Percentiles rank a stretch among this genome's conserved stretches.
Evolutionary conservation across 2,797 vertebrate species (phyloP).

Genomic region (Dallia pectoralis): DNA sequence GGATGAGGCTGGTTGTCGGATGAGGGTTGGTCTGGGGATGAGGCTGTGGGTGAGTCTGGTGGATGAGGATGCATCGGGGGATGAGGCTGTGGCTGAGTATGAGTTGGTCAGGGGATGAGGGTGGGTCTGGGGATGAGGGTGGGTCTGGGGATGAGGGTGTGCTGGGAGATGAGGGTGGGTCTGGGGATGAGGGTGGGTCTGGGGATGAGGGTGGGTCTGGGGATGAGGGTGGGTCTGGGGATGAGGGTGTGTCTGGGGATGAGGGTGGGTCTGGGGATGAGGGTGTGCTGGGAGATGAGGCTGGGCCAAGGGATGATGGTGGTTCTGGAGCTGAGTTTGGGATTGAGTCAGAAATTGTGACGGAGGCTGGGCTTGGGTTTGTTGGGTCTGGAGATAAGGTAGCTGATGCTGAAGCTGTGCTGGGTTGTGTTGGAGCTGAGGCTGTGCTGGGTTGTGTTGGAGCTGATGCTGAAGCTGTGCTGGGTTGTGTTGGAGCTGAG

Average conservation of each 20-base stretch:
- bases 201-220: slow-evolving; percentile 50
- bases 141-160: slow-evolving; percentile 31
- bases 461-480: too few relatives aligned
- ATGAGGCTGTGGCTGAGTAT: background rate
- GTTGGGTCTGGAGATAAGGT: background rate
- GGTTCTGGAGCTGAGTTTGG: background rate
- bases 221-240: too few relatives aligned
- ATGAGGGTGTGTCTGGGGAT: slow-evolving; percentile 58
- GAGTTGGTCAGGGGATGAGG: background rate
- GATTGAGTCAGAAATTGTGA: slow-evolving; percentile 25
- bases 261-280: slow-evolving; percentile 23
- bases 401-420: slow-evolving; percentile 21
- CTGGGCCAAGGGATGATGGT: background rate
- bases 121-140: background rate
- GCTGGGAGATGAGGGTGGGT: slow-evolving; percentile 14
- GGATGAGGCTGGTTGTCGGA: slow-evolving; percentile 43
- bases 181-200: slow-evolving; percentile 33
- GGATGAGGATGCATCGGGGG: too few relatives aligned
- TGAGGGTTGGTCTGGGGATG: slow-evolving; percentile 27
- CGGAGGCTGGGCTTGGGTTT: slow-evolving; percentile 24
- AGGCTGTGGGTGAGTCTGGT: too few relatives aligned
- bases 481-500: too few relatives aligned
- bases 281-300: background rate
- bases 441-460: too few relatives aligned
- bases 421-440: too few relatives aligned